Base-by-base conservation (phyloP, 2,888 invertebrate species). In the Caenorhabditis imperialis region DNA sequence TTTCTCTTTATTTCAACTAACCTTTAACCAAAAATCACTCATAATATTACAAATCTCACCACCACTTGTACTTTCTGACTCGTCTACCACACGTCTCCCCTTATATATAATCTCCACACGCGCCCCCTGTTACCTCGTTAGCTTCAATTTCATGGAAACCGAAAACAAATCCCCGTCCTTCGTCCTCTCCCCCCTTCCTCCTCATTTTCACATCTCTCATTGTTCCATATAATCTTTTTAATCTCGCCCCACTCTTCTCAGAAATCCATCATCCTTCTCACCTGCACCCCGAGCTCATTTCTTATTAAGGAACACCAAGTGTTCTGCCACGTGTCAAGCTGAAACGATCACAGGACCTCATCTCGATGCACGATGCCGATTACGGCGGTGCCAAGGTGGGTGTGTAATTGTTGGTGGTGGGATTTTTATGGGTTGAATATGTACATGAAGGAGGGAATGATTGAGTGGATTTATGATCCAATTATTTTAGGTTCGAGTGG, bases 281-380 rank as follows among this genome's bases (percentile, higher is more conserved):
- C 38, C 20, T 60, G 38, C 8, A 37, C 4, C 25, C 27, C 35
- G 27, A 40, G 5, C 40, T 6, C 5, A 5, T 18, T 35, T 44
- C 33, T 35, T 23, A 12, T 42, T 18, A 6, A 40, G 5, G 25
- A 61, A 53, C 62, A 62, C 53, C 53, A 25, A 20, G 67, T 67
- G 67, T 57, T 67, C 44, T 22, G 44, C 33, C 37, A 65, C 22
- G n/a, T 40, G 37, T 61, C 74, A 74, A 74, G 27, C 74, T 74
- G 74, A 74, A 74, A 62, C 74, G 74, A 44, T 48, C 74, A 67
- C 67, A 74, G 60, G 74, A 74, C 67, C 55, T 74, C 50, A 57
- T 73, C 18, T 65, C 73, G n/a, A 48, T 73, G 25, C 73, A 73
- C 33, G 73, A 73, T 48, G 73, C 60, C 60, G 73, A 73, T 23